Base-by-base conservation (phyloP, 2,888 invertebrate species). In the Papilio elwesi region DNA sequence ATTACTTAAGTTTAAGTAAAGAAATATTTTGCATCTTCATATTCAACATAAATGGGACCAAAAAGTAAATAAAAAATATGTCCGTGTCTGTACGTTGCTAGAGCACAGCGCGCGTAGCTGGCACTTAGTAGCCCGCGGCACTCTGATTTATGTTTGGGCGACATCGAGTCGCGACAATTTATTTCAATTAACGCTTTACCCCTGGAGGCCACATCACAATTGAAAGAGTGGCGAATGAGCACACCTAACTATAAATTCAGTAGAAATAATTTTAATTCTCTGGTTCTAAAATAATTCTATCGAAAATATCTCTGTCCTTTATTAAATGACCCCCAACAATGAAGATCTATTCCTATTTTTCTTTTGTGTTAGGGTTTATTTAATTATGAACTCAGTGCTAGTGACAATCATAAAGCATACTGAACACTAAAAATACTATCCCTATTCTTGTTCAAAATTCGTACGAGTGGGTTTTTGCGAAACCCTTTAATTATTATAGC, bases 111-210 rank as follows among this genome's bases (percentile, higher is more conserved):
- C 69, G 83, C 85, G 87, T 86, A 86, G 89, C 89, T 88, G 90
- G 93, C 93, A 93, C 93, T 93, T 92, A 93, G 87, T 87, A 85
- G 92, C 93, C 91, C 83, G 87, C 85, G 90, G 93, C 91, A 84
- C 85, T 83, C 89, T 93, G 93, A 93, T 93, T 93, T 91, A 93
- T 92, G 90, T 91, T 85, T 87, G 85, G 82, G 83, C 90, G 87
- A 87, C 90, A 86, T 82, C 83, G 85, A 87, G 86, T 85, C 87
- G 89, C 87, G 91, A 93, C 93, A 92, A 93, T 93, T 93, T 90
- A 93, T 93, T 93, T 93, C 93, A 93, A 93, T 93, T 93, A 93
- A 85, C 87, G 89, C 86, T 80, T 81, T 87, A 89, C 90, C 83
- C 80, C 74, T 74, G 76, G 77, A 67, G 76, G 76, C 77, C 73